Evolutionary conservation across 2,888 invertebrate genomes (phyloP), one percentile per base, ranked within the genome.

Genomic region (Lasioglossum lativentre): DNA sequence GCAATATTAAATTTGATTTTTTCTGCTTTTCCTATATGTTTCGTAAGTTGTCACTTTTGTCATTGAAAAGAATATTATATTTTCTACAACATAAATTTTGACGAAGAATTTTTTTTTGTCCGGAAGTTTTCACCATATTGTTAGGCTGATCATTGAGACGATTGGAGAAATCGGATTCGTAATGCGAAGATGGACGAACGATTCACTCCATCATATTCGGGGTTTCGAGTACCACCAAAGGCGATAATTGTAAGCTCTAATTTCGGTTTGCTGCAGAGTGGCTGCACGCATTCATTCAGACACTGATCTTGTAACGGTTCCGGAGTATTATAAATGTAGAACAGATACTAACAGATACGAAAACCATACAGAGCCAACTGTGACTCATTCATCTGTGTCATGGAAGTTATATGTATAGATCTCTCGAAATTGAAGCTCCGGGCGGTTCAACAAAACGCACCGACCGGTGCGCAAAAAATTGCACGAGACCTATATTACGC

Each of bases 401-500:
- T 38, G 30, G 47, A 4, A 70, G 63, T 73, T n/a, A n/a, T 66
- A 38, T 45, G 56, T 75, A 66, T 27, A 38, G 45, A 40, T 34
- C 66, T 30, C 38, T 77, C 77, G 82, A 87, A 86, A 86, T 86
- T 87, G 79, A 56, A 68, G 81, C 87, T 75, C 45, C 79, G n/a
- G 86, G 86, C 83, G 59, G 56, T 87, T 80, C 52, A 56, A 86
- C 74, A 34, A 75, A 86, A 42, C 82, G 45, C 63, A 40, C 40
- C 73, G 47, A 59, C 66, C 70, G 5, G 56, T 30, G 73, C 40
- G 42, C 16, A 82, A 86, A 84, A 86, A 87, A 75, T 78, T 59
- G 81, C 72, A 34, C 75, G 76, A 45, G 38, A 14, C 16, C 63
- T 47, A 10, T 76, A 75, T 52, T 68, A 40, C 75, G 76, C 68